Percentiles rank a stretch among this genome's conserved stretches.
Evolutionary conservation across 2,888 invertebrate genomes (phyloP).

Genomic region (Caenorhabditis afra): DNA sequence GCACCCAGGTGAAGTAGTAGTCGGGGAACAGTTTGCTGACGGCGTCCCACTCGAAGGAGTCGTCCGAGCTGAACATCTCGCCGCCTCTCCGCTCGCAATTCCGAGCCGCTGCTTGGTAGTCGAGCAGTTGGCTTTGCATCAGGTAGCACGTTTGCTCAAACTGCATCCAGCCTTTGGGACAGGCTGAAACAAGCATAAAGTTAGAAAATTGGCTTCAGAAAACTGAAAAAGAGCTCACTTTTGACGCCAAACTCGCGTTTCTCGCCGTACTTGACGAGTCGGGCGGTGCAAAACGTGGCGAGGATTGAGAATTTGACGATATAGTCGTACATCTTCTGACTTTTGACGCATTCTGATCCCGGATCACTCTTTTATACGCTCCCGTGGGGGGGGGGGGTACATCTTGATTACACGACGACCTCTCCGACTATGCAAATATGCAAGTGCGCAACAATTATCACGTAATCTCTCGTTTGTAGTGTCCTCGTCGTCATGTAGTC

Average conservation of each 20-base stretch:
- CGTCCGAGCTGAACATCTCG: slow-evolving; percentile 2
- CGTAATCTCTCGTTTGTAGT: no score
- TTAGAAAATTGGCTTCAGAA: background rate
- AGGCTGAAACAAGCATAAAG: slow-evolving; percentile 27
- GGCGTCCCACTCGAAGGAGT: slow-evolving; percentile 32
- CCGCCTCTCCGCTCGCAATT: slow-evolving; percentile 10
- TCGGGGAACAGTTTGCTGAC: slow-evolving; percentile 31
- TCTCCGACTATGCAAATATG: no score
- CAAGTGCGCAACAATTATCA: no score
- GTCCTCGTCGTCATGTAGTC: no score
- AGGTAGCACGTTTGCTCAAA: slow-evolving; percentile 23
- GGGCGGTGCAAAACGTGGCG: background rate
- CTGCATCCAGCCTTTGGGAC: slow-evolving; percentile 38
- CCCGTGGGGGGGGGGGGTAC: no score
- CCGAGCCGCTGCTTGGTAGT: slow-evolving; percentile 16
- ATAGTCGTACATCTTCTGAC: no score
- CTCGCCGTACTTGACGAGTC: background rate
- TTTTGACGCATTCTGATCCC: no score
- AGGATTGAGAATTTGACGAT: background rate
- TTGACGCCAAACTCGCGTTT: slow-evolving; percentile 9
- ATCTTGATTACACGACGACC: no score
- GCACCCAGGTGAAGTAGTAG: slow-evolving; percentile 40
- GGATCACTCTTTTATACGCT: no score
- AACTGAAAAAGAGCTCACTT: slow-evolving; percentile 15
- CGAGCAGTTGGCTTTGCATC: slow-evolving; percentile 11